phyloP scores from a whole-genome alignment of 1,140 invertebrate genomes.

The Aphis gossypii region DNA sequence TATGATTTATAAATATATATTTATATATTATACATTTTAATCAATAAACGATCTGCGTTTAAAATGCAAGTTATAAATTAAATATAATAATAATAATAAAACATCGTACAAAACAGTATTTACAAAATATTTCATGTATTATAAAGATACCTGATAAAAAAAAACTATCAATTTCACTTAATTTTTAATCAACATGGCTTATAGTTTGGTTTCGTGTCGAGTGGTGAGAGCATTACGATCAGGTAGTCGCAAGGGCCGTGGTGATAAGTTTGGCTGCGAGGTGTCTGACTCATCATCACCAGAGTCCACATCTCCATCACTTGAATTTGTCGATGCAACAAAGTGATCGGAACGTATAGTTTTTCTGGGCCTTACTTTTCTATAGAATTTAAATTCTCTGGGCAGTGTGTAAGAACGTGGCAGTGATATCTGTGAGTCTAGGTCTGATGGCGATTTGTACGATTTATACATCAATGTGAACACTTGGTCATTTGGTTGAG shows the following conservation, averaged over 20 bases:
- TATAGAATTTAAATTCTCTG: conserved; percentile 83
- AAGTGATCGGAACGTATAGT: conserved; percentile 70
- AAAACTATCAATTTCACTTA: conserved; percentile 20
- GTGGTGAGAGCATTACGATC: conserved; percentile 59
- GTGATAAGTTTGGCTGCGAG: conserved; percentile 61
- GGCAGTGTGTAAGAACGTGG: conserved; percentile 84
- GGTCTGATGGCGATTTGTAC: conserved; percentile 72
- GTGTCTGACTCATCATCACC: conserved; percentile 62
- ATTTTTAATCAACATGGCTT: conserved; percentile 4
- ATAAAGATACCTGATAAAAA: conserved; percentile 27
- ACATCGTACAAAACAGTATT: conserved; percentile 41
- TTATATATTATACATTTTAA: conserved; percentile 44
- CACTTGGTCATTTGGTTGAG: conserved; percentile 59
- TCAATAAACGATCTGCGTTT: conserved; percentile 36
- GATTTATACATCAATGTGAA: conserved; percentile 66
- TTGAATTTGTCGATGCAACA: conserved; percentile 82
- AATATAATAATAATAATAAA: conserved; percentile 25
- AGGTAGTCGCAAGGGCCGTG: conserved; percentile 59
- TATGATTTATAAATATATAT: conserved; percentile 33
- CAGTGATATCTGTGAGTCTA: conserved; percentile 79
- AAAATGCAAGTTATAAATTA: background rate
- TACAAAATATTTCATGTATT: conserved; percentile 50
- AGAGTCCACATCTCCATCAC: conserved; percentile 71
- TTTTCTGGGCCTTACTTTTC: conserved; percentile 68
- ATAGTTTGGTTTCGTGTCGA: conserved; percentile 62